A percentile compares a stretch with the other conserved stretches of the same genome.
Evolutionary conservation across 2,888 invertebrate genomes (phyloP).

Genomic region (Meandrusa payeni): DNA sequence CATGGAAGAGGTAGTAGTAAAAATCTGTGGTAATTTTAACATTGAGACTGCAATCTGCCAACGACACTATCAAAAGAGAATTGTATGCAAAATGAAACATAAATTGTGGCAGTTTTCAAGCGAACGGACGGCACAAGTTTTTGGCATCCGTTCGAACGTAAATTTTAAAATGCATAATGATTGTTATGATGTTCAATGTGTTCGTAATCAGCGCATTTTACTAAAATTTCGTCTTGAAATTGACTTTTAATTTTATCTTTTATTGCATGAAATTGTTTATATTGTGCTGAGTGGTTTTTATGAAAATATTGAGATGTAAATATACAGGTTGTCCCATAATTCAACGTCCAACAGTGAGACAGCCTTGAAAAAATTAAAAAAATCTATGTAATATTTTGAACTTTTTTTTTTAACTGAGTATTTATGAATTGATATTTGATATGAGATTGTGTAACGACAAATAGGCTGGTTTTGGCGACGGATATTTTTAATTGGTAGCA

Average conservation of each 20-base stretch:
- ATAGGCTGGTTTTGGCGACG: too few species aligned
- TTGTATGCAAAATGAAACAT: conserved; percentile 7
- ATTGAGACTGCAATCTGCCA: conserved; percentile 12
- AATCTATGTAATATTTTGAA: too few species aligned
- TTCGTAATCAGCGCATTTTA: background rate
- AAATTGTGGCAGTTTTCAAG: conserved; percentile 10
- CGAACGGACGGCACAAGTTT: conserved; percentile 2
- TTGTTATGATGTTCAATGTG: conserved; percentile 7
- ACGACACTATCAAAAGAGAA: conserved; percentile 5
- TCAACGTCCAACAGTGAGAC: too few species aligned
- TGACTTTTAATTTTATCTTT: background rate
- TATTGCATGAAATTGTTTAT: background rate
- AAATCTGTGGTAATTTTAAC: conserved; percentile 1
- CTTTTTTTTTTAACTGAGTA: too few species aligned
- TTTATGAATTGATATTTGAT: too few species aligned
- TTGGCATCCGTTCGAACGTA: conserved; percentile 14
- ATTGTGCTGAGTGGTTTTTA: background rate
- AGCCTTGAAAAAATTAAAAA: too few species aligned
- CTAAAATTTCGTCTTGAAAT: conserved; percentile 6
- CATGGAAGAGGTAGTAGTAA: too few species aligned
- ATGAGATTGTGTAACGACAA: too few species aligned
- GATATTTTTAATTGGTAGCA: too few species aligned
- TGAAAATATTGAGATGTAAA: too few species aligned
- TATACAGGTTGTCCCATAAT: too few species aligned
- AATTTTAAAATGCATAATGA: conserved; percentile 15